Evolutionary conservation across 2,888 invertebrate species (phyloP).

Genomic region (Acleris laterana): DNA sequence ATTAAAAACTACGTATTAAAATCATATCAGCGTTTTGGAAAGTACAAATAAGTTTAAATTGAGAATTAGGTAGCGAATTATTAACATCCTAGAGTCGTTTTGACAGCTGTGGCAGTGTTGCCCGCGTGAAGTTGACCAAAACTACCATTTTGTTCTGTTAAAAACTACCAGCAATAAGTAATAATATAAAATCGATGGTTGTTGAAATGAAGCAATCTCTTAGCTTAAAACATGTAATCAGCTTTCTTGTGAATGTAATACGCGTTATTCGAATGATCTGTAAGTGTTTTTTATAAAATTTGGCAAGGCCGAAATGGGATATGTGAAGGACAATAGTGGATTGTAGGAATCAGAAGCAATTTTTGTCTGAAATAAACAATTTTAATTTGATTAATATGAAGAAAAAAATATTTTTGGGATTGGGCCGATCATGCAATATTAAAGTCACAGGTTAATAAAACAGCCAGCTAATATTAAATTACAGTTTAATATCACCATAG

Average conservation of each 20-base stretch:
- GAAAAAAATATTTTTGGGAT: no score
- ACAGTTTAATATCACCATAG: no score
- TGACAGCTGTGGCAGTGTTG: conserved; percentile 49
- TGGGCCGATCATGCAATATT: no score
- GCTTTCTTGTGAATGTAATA: conserved; percentile 74
- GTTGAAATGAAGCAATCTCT: conserved; percentile 72
- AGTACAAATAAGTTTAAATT: conserved; percentile 55
- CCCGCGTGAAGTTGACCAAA: conserved; percentile 57
- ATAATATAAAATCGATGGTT: conserved; percentile 58
- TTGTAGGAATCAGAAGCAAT: background rate
- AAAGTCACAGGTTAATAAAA: no score
- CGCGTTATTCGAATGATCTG: conserved; percentile 59
- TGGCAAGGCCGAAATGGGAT: background rate
- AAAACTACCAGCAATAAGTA: conserved; percentile 44
- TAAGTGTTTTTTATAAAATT: conserved; percentile 52
- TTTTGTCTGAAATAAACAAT: background rate
- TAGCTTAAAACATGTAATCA: conserved; percentile 71
- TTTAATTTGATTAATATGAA: background rate
- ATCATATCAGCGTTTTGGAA: conserved; percentile 62
- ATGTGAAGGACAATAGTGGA: background rate
- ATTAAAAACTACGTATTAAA: conserved; percentile 28
- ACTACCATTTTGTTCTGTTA: conserved; percentile 48
- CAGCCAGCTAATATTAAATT: no score
- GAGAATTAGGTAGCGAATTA: conserved; percentile 31
- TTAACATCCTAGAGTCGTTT: conserved; percentile 13